A percentile compares a stretch with the other conserved stretches of the same genome.
These are phyloP conservation scores for Pogonognathellus flavescens DNA, from an alignment of 1,140 invertebrate species.

Conservation along the genomic window DNA sequence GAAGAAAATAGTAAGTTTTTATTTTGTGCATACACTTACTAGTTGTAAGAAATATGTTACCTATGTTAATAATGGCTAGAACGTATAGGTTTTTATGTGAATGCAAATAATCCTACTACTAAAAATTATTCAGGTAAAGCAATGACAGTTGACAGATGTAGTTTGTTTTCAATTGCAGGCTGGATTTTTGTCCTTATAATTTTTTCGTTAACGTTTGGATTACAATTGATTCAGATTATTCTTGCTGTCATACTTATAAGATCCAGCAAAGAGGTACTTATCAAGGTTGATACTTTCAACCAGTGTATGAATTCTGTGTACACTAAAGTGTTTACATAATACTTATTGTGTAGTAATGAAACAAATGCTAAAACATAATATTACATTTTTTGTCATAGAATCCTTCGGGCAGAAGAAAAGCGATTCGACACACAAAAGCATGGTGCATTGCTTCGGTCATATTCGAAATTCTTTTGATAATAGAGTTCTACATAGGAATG, in stretches of 20 bases:
- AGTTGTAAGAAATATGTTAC: too few species aligned
- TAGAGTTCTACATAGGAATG: constrained; percentile 32
- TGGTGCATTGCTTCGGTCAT: constrained; percentile 4
- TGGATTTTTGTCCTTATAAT: constrained; percentile 30
- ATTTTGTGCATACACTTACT: too few species aligned
- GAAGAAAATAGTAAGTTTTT: background rate
- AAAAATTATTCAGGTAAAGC: too few species aligned
- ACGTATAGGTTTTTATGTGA: too few species aligned
- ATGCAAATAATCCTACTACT: too few species aligned
- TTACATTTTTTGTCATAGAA: background rate
- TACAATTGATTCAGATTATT: constrained; percentile 18
- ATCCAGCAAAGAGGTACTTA: constrained; percentile 18
- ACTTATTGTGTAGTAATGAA: too few species aligned
- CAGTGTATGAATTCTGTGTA: too few species aligned
- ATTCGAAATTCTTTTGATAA: constrained; percentile 6
- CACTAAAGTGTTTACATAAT: too few species aligned
- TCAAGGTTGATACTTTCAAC: too few species aligned
- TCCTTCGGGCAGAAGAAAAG: background rate
- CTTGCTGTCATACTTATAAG: constrained; percentile 3
- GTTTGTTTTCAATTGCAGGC: background rate
- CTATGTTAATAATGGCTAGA: too few species aligned
- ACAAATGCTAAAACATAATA: too few species aligned
- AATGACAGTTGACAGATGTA: too few species aligned
- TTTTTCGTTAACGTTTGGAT: constrained; percentile 28
- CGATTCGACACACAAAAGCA: background rate